Conservation (phyloP, 2,113 vertebrate genomes). For the Mustela nigripes region DNA sequence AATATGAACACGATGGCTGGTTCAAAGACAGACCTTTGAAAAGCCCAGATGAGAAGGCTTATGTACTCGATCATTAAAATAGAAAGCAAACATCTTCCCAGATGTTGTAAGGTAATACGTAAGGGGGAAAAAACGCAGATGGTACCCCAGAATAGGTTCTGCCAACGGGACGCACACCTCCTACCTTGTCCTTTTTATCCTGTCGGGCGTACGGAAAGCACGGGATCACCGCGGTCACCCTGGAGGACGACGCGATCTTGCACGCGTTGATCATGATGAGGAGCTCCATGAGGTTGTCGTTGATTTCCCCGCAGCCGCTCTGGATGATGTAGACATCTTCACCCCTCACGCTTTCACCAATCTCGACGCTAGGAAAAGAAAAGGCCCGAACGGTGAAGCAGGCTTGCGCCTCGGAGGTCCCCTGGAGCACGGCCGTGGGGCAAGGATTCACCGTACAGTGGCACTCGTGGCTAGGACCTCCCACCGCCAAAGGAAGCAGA, state of each 20-base stretch:
- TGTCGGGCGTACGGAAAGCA: constrained; percentile 92
- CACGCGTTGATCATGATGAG: constrained; percentile 94
- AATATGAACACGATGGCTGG: not conserved
- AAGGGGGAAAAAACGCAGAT: not conserved
- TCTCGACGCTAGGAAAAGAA: constrained; percentile 89
- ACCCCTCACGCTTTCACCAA: constrained; percentile 92
- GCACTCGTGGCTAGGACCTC: not conserved
- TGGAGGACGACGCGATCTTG: constrained; percentile 91
- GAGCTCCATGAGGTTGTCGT: constrained; percentile 93
- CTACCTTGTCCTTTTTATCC: constrained; percentile 93
- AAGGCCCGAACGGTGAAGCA: not conserved
- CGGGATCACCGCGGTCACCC: constrained; percentile 92
- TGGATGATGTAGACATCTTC: constrained; percentile 93
- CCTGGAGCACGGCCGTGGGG: not conserved
- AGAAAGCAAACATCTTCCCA: not conserved
- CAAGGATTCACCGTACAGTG: not conserved
- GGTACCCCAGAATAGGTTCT: not conserved
- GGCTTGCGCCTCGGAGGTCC: not conserved
- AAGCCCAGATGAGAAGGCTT: not conserved
- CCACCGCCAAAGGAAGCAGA: not conserved
- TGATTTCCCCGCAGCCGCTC: constrained; percentile 93
- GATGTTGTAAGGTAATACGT: not conserved
- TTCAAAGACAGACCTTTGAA: constrained; percentile 41
- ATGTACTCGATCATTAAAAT: not conserved
- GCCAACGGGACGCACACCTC: constrained; percentile 2